Base-by-base conservation (phyloP, 2,888 invertebrate species). In the Cataglyphis livida region DNA sequence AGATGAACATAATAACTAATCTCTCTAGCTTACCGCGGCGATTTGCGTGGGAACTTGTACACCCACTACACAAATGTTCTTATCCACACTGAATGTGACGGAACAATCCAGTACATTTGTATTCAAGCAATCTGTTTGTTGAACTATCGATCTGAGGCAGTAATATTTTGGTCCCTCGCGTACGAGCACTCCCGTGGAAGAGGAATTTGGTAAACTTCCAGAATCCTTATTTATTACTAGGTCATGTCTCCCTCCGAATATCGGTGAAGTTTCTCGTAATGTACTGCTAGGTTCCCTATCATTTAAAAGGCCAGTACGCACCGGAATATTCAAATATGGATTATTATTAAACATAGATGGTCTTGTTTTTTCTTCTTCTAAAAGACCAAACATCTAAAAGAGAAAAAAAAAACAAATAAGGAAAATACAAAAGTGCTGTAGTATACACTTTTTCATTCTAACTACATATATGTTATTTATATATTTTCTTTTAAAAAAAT, bases 71-170 rank as follows among this genome's bases (percentile, higher is more conserved):
- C 97, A 97, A 90, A 98, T 97, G 93, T 97, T 97, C 92, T 96
- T 97, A 93, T 98, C 97, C 68, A 97, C 98, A 92, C 96, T 97
- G 93, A 98, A 98, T 3, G 97, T 97, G 41, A 98, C 96, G 18
- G 97, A 96, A 92, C 97, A 97, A 93, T 98, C 98, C 68, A 98
- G 95, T 38, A 96, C 97, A 89, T 97, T 96, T 21, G 96, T 96
- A 94, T 98, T 98, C 91, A 97, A 95, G 91, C 97, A 97, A 93
- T 97, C 97, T 0, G 96, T 97, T 91, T 96, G 96, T 88, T 96
- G 96, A 18, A 96, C 95, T 73, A 97, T 95, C 61, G 96, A 95
- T 59, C 97, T 95, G 87, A 96, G 95, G 94, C 97, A 97, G 94
- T 97, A 97, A 89, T 96, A 96, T 93, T 97, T 97, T 10, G 90